Evolutionary conservation across 2,797 vertebrate genomes (phyloP).

Genomic region (Coreius guichenoti): DNA sequence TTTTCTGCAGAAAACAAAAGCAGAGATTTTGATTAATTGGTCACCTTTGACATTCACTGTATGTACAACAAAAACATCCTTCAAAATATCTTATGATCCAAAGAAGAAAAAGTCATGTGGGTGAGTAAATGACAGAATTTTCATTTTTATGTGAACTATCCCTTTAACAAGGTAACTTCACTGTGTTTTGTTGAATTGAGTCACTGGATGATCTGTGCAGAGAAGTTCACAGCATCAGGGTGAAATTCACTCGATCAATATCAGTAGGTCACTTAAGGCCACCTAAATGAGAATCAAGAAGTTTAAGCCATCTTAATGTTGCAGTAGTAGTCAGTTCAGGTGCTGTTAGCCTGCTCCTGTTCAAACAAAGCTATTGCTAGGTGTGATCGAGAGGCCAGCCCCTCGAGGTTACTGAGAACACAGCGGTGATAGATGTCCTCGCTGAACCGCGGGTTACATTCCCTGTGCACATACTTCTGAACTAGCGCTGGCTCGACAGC

Average conservation of each 20-base stretch:
- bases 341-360: conserved; percentile 97
- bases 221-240: neutral
- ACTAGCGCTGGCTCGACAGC: conserved; percentile 94
- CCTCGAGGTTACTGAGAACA: conserved; percentile 92
- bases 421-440: conserved; percentile 97
- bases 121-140: neutral
- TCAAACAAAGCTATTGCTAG: conserved; percentile 94
- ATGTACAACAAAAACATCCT: neutral
- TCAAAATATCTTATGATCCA: neutral
- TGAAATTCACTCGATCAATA: neutral
- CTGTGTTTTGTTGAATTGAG: neutral
- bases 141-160: neutral
- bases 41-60: neutral
- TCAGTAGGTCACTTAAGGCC: conserved; percentile 48
- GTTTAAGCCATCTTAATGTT: conserved; percentile 3
- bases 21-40: neutral
- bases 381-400: conserved; percentile 90
- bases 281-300: conserved; percentile 36
- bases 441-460: conserved; percentile 91
- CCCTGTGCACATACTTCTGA: conserved; percentile 88
- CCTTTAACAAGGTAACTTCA: neutral
- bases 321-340: conserved; percentile 66
- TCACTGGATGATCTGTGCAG: conserved; percentile 1
- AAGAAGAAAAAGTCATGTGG: neutral
- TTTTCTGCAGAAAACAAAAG: neutral